Evolutionary conservation across 2,888 invertebrate species (phyloP).

Genomic region (Scaeva pyrastri): DNA sequence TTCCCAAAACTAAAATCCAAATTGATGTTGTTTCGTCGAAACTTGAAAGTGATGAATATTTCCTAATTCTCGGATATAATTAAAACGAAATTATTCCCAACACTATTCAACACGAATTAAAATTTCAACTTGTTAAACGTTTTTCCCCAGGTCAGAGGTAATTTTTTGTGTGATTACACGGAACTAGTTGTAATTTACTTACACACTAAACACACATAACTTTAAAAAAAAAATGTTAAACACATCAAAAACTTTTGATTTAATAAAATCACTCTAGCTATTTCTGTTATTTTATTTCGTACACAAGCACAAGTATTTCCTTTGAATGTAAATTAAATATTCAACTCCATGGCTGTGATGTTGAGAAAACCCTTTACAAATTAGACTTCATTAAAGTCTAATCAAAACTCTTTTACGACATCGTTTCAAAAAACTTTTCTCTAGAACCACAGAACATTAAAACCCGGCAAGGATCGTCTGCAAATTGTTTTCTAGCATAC

Average conservation of each 20-base stretch:
- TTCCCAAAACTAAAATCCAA: no score
- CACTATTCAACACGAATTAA: no score
- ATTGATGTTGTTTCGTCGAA: no score
- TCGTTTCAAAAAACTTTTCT: constrained; percentile 7
- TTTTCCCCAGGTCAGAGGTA: no score
- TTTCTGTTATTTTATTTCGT: background rate
- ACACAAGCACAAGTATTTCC: background rate
- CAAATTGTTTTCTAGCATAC: constrained; percentile 37
- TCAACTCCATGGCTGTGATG: background rate
- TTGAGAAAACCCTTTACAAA: constrained; percentile 14
- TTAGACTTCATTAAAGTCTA: constrained; percentile 38
- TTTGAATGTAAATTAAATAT: background rate
- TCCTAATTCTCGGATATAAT: no score
- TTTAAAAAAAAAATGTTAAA: background rate
- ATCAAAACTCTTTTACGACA: constrained; percentile 20
- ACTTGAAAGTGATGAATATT: no score
- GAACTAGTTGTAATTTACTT: background rate
- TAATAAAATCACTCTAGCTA: background rate
- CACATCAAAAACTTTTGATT: constrained; percentile 3
- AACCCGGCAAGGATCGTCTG: constrained; percentile 31
- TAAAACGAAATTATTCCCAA: no score
- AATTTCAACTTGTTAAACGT: no score
- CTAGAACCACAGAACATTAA: background rate
- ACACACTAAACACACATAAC: background rate
- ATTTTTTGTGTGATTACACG: no score